Evolutionary conservation across 2,113 vertebrate genomes (phyloP).

Genomic region (Todiramphus chloris): DNA sequence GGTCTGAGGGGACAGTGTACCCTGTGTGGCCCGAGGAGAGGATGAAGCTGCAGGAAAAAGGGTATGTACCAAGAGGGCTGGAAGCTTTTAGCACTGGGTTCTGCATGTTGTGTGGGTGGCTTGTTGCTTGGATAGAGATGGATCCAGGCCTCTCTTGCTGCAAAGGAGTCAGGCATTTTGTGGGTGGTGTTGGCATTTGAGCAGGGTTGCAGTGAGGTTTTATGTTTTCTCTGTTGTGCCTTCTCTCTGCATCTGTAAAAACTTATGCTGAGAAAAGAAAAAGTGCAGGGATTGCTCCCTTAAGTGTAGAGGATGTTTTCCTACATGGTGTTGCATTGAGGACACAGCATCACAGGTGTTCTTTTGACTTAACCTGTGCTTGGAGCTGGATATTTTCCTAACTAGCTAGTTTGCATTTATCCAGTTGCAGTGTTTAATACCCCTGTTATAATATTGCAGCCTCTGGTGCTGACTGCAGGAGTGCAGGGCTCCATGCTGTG

Average conservation of each 20-base stretch:
- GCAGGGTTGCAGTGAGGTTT: not conserved
- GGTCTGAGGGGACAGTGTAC: conserved; percentile 61
- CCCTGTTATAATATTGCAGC: not conserved
- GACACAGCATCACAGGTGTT: not conserved
- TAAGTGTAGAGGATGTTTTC: not conserved
- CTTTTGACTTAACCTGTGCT: not conserved
- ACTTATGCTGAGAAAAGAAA: not conserved
- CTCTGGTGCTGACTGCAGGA: not conserved
- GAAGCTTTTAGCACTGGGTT: too few species aligned
- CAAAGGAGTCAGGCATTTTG: rapidly evolving
- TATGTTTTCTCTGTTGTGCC: not conserved
- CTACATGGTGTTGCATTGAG: rapidly evolving
- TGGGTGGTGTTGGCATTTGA: rapidly evolving
- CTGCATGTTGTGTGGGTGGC: rapidly evolving
- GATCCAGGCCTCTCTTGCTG: rapidly evolving
- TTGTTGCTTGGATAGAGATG: not conserved
- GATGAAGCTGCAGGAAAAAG: rapidly evolving
- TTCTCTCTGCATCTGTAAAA: not conserved
- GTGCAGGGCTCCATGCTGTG: rapidly evolving
- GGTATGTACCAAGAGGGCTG: not conserved
- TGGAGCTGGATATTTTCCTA: not conserved
- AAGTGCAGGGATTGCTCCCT: not conserved
- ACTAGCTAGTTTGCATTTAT: not conserved
- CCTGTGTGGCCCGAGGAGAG: conserved; percentile 18
- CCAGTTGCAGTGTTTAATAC: rapidly evolving